Base-by-base conservation (phyloP, 2,797 vertebrate genomes). In the Acipenser oxyrinchus region DNA sequence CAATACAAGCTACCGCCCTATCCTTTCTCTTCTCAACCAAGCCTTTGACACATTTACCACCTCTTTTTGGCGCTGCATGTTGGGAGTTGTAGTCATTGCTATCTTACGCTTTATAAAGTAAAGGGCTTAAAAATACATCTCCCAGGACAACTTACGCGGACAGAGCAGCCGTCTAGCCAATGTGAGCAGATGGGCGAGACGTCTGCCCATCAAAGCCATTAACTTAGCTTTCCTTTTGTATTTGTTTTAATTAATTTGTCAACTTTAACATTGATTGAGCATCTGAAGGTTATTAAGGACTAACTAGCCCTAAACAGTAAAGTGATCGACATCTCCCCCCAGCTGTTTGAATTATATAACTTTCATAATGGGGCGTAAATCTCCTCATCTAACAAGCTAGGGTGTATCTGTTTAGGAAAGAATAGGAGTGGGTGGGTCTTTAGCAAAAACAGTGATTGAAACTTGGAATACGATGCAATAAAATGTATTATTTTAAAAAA, bases 161-260 rank as follows among this genome's bases (percentile, higher is more conserved):
- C 80, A 71, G 80, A 83, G 76, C 64, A 65, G 78, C 74, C 69
- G 10, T 49, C 76, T 79, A 77, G 82, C 85, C 86, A 88, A 90
- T 91, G 86, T 88, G 88, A 89, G 89, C 88, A 89, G 78, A 85
- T 87, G 85, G 89, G 90, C 86, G 89, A 88, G 82, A 76, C 75
- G 73, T 86, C 87, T 88, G 88, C 89, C 88, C 88, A 90, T 84
- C 86, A 88, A 73, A 86, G 83, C 84, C 81, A 84, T 81, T 77
- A 81, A 80, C 79, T 6, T 55, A 55, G 37, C 37, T 37, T 5
- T 37, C 3, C 5, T 37, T 37, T 37, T 37, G 18, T 37, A 37
- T 37, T 37, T 37, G 37, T 37, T 37, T 37, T 37, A 37, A 37
- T 18, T 37, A 37, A 37, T 37, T 37, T 4, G 37, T 37, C 37